phyloP scores from a whole-genome alignment of 2,888 invertebrate genomes.

The Leucoptera coffeella region DNA sequence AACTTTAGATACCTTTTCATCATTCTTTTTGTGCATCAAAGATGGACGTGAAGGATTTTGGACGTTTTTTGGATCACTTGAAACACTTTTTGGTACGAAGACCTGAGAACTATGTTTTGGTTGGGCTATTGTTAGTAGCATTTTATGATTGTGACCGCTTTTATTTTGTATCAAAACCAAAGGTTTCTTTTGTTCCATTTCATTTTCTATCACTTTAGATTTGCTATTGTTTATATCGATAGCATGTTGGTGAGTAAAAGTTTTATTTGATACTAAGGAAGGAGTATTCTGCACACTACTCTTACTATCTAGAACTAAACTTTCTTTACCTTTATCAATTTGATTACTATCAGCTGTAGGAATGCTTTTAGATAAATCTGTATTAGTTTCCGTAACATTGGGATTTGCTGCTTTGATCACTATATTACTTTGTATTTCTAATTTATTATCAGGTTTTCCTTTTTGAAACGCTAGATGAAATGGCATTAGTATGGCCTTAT shows the following conservation, averaged over 20 bases:
- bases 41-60: constrained; percentile 43
- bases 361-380: constrained; percentile 17
- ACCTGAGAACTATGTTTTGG: constrained; percentile 34
- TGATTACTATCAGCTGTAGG: no score
- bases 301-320: no score
- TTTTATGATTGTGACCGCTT: constrained; percentile 23
- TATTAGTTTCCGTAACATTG: constrained; percentile 18
- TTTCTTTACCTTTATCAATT: no score
- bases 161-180: constrained; percentile 34
- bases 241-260: no score
- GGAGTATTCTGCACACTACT: no score
- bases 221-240: no score
- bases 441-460: constrained; percentile 11
- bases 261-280: no score
- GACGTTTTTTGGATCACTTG: constrained; percentile 38
- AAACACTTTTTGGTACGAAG: constrained; percentile 22
- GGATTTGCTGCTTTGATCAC: constrained; percentile 30
- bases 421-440: constrained; percentile 40
- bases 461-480: constrained; percentile 16
- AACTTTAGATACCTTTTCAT: constrained; percentile 39
- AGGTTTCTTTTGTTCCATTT: constrained; percentile 38
- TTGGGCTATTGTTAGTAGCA: constrained; percentile 22
- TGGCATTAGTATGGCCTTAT: constrained; percentile 8
- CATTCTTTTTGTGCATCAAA: constrained; percentile 31
- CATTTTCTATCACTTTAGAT: no score